Percentiles rank a stretch among this genome's conserved stretches.
phyloP scores from a whole-genome alignment of 2,113 vertebrate genomes.

The Phalacrocorax pelagicus region DNA sequence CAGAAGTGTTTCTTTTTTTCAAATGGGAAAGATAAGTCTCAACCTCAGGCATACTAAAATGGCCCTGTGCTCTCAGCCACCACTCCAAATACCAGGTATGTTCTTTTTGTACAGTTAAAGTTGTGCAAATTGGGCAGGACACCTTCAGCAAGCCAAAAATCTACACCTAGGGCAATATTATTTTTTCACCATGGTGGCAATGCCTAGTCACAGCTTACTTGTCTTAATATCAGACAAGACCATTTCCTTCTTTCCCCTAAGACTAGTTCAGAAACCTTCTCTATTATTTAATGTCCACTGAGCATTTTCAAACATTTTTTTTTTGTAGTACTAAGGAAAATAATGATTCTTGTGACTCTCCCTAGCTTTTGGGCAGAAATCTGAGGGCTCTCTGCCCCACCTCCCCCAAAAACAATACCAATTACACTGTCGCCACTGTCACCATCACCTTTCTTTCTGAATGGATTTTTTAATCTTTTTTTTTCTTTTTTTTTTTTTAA shows the following conservation, averaged over 20 bases:
- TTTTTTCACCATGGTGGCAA: not conserved
- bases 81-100: not conserved
- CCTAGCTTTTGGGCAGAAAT: not conserved
- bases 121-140: not conserved
- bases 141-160: not conserved
- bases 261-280: not conserved
- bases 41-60: not conserved
- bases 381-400: not conserved
- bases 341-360: not conserved
- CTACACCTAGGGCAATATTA: not conserved
- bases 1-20: not conserved
- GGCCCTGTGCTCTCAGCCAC: not conserved
- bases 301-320: not conserved
- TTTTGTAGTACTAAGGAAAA: not conserved
- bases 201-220: not conserved
- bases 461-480: not conserved
- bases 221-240: not conserved
- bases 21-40: not conserved
- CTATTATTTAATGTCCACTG: not conserved
- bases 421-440: not conserved
- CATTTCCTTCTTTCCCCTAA: not conserved
- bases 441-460: not conserved
- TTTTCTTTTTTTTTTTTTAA: not conserved
- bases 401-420: not conserved
- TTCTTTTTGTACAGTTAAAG: not conserved